Evolutionary conservation across 2,888 invertebrate species (phyloP).

Genomic region (Pardosa pseudoannulata): DNA sequence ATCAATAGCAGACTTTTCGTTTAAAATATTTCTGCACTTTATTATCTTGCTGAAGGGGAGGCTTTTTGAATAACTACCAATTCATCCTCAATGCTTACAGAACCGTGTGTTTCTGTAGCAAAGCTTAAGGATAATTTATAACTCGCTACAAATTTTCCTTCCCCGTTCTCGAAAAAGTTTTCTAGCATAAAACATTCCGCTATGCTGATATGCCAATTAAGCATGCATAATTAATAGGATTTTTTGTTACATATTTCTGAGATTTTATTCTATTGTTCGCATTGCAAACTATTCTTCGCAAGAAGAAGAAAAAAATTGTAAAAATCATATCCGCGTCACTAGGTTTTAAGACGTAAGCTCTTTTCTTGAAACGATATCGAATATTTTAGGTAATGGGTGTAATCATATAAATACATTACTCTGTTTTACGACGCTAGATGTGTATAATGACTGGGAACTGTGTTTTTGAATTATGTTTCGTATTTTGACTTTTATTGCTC

Average conservation of each 20-base stretch:
- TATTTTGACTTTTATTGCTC: too few species aligned
- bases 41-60: too few species aligned
- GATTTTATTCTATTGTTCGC: conserved; percentile 33
- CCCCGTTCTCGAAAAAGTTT: conserved; percentile 18
- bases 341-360: too few species aligned
- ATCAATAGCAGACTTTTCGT: too few species aligned
- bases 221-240: conserved; percentile 58
- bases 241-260: conserved; percentile 19
- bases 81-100: conserved; percentile 25
- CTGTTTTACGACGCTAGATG: too few species aligned
- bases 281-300: conserved; percentile 2
- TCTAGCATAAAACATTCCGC: conserved; percentile 44
- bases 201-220: conserved; percentile 35
- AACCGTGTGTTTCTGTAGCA: conserved; percentile 2
- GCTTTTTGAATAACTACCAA: background rate
- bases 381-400: too few species aligned
- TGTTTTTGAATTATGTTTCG: too few species aligned
- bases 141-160: conserved; percentile 36
- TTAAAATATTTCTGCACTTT: too few species aligned
- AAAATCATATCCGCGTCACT: background rate
- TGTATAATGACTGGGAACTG: too few species aligned
- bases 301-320: background rate
- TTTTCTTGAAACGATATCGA: too few species aligned
- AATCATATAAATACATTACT: too few species aligned
- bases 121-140: conserved; percentile 34